A percentile compares a stretch with the other conserved stretches of the same genome.
phyloP scores from a whole-genome alignment of 1,140 invertebrate genomes.

The Philopotamus ludificatus region DNA sequence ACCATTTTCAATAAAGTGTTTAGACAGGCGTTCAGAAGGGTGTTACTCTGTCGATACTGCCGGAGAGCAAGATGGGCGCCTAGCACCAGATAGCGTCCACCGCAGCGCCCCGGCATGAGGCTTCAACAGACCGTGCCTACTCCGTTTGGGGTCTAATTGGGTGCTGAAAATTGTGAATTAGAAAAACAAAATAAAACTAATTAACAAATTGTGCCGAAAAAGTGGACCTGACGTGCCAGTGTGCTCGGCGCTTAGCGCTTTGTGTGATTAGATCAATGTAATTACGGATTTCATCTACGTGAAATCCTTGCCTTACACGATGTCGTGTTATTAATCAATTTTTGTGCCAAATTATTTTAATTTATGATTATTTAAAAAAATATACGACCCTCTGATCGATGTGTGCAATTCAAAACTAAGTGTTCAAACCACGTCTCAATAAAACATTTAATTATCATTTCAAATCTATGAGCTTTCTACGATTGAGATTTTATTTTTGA shows the following conservation, averaged over 20 bases:
- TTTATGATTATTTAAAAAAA: too few species aligned
- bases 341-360: not conserved
- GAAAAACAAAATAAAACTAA: too few species aligned
- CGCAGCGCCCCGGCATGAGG: conserved; percentile 50
- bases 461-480: too few species aligned
- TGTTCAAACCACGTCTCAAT: too few species aligned
- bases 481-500: too few species aligned
- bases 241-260: not conserved
- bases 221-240: too few species aligned
- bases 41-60: conserved; percentile 75
- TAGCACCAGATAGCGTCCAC: conserved; percentile 52
- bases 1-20: conserved; percentile 95
- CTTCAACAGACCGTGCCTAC: conserved; percentile 42
- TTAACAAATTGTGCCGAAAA: too few species aligned
- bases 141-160: conserved; percentile 32
- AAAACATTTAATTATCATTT: too few species aligned
- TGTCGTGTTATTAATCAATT: not conserved
- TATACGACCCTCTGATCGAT: too few species aligned
- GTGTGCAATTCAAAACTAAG: too few species aligned
- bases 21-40: conserved; percentile 85
- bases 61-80: conserved; percentile 59
- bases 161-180: too few species aligned
- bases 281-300: not conserved
- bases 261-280: not conserved
- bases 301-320: not conserved